phyloP scores from a whole-genome alignment of 2,113 vertebrate species.

The Phaetusa simplex region DNA sequence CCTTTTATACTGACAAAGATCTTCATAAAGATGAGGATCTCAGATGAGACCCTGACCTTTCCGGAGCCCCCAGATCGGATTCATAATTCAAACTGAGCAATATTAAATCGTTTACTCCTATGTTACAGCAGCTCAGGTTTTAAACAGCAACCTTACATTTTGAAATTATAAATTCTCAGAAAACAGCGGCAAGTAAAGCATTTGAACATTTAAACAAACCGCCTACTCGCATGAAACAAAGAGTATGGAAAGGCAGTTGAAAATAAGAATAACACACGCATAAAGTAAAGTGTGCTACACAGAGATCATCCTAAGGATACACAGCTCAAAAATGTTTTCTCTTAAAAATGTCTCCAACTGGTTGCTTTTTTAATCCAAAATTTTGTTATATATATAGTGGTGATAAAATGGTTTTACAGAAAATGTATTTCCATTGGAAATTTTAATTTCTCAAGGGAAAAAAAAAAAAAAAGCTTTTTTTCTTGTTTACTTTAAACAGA shows the following conservation, averaged over 20 bases:
- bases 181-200: rapidly evolving
- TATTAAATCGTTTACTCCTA: neutral
- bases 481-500: neutral
- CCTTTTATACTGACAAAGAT: neutral
- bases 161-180: rapidly evolving
- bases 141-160: neutral
- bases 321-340: neutral
- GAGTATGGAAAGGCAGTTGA: neutral
- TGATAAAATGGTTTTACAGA: neutral
- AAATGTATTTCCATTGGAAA: neutral
- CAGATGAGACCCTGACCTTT: neutral
- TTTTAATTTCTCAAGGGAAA: neutral
- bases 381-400: neutral
- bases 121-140: neutral
- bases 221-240: neutral
- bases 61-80: neutral
- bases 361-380: neutral
- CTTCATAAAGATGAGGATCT: neutral
- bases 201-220: neutral
- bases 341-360: neutral
- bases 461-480: neutral
- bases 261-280: neutral
- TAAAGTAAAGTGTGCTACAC: neutral
- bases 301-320: neutral
- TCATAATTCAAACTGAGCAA: rapidly evolving